A percentile compares a stretch with the other conserved stretches of the same genome.
Evolutionary conservation across 2,113 vertebrate genomes (phyloP).

Genomic region (Marcusenius ussheri): DNA sequence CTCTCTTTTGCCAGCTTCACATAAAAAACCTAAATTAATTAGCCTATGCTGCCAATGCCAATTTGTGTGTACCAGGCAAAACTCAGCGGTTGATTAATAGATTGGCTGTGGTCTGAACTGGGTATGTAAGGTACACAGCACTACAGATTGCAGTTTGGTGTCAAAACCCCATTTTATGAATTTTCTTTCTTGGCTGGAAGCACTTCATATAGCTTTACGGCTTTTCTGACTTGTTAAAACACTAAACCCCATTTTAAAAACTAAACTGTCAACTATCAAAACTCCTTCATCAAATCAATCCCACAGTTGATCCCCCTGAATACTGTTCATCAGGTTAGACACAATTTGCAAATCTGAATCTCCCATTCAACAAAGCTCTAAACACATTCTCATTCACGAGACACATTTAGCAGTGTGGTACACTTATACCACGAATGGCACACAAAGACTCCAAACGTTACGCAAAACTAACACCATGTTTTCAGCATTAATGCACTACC

Average conservation of each 20-base stretch:
- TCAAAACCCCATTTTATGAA: background rate
- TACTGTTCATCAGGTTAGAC: background rate
- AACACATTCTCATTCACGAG: background rate
- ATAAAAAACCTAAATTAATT: background rate
- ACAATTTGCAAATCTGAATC: background rate
- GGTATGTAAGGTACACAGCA: background rate
- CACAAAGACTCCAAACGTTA: background rate
- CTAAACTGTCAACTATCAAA: background rate
- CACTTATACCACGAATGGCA: background rate
- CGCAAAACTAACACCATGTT: background rate
- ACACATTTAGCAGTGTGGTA: background rate
- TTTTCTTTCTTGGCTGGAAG: background rate
- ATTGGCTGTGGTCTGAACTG: background rate
- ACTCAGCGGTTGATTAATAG: background rate
- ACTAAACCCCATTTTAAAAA: background rate
- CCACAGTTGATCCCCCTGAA: background rate
- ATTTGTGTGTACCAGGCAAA: background rate
- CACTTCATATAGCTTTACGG: background rate
- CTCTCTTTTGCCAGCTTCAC: background rate
- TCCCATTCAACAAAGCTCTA: background rate
- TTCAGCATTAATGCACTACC: background rate
- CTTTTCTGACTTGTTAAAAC: background rate
- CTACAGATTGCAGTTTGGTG: background rate
- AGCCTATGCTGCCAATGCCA: background rate
- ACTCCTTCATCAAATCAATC: background rate